Percentiles rank a stretch among this genome's conserved stretches.
phyloP scores from a whole-genome alignment of 2,113 vertebrate species.

The Noctilio leporinus region DNA sequence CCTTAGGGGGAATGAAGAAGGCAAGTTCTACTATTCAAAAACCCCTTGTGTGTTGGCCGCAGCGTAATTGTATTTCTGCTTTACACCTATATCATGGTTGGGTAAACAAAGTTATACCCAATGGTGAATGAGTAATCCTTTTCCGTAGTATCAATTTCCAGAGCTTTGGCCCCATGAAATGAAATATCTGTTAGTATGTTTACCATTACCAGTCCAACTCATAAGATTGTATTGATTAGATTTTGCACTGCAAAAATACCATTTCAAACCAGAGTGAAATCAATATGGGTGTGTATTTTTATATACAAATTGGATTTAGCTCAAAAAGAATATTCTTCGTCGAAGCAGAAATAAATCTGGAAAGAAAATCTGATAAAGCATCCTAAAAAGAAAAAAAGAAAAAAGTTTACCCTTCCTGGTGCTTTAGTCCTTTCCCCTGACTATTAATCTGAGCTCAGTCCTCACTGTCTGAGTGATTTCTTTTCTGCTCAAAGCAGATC shows the following conservation, averaged over 20 bases:
- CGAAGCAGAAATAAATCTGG: conserved; percentile 74
- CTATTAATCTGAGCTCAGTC: conserved; percentile 60
- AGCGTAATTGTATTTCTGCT: conserved; percentile 71
- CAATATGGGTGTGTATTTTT: conserved; percentile 73
- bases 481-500: conserved; percentile 66
- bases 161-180: conserved; percentile 78
- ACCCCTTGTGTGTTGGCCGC: conserved; percentile 61
- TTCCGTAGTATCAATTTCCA: conserved; percentile 76
- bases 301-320: conserved; percentile 80
- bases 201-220: conserved; percentile 78
- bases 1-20: conserved; percentile 51
- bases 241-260: conserved; percentile 82
- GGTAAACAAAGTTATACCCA: conserved; percentile 79
- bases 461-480: conserved; percentile 53
- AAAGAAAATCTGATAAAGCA: conserved; percentile 66
- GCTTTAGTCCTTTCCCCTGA: conserved; percentile 19
- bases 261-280: conserved; percentile 78
- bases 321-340: conserved; percentile 75
- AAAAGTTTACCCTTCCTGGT: conserved; percentile 23
- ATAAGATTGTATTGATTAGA: conserved; percentile 81
- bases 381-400: conserved; percentile 36
- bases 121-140: conserved; percentile 75
- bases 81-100: conserved; percentile 68
- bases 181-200: conserved; percentile 81
- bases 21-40: conserved; percentile 63